Percentiles rank a stretch among this genome's conserved stretches.
These are phyloP conservation scores for Drosophila mojavensis DNA, from an alignment of 1,140 invertebrate genomes.

Conservation along the genomic window DNA sequence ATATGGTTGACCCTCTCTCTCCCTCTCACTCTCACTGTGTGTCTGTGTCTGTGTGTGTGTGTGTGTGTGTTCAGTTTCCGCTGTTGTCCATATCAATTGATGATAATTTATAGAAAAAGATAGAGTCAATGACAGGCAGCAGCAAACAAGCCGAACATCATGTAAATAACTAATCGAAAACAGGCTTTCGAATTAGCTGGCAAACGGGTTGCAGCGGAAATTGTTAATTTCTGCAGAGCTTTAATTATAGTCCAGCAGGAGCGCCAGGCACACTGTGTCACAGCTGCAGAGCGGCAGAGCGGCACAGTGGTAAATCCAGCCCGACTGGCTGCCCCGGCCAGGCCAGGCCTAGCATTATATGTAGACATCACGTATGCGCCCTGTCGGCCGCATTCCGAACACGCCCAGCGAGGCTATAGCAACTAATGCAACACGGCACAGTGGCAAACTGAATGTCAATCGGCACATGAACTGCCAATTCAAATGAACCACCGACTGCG, in stretches of 20 bases:
- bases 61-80: conserved; percentile 39
- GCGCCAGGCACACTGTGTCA: conserved; percentile 10
- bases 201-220: conserved; percentile 54
- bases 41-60: conserved; percentile 15
- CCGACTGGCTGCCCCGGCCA: neutral
- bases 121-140: conserved; percentile 49
- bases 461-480: conserved; percentile 23
- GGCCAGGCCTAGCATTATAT: neutral
- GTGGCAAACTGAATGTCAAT: conserved; percentile 17
- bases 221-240: conserved; percentile 41
- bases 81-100: conserved; percentile 46
- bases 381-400: conserved; percentile 31
- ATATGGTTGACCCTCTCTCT: no score
- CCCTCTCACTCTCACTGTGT: neutral
- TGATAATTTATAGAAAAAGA: conserved; percentile 44
- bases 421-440: neutral
- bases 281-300: neutral
- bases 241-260: conserved; percentile 26
- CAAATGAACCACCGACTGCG: conserved; percentile 19
- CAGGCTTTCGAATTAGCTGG: conserved; percentile 35
- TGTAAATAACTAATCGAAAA: conserved; percentile 53
- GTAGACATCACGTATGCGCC: conserved; percentile 43
- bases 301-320: conserved; percentile 1
- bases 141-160: conserved; percentile 42
- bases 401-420: conserved; percentile 10